These are phyloP conservation scores for Tetrao urogallus DNA, from an alignment of 2,113 vertebrate species.

Conservation along the genomic window DNA sequence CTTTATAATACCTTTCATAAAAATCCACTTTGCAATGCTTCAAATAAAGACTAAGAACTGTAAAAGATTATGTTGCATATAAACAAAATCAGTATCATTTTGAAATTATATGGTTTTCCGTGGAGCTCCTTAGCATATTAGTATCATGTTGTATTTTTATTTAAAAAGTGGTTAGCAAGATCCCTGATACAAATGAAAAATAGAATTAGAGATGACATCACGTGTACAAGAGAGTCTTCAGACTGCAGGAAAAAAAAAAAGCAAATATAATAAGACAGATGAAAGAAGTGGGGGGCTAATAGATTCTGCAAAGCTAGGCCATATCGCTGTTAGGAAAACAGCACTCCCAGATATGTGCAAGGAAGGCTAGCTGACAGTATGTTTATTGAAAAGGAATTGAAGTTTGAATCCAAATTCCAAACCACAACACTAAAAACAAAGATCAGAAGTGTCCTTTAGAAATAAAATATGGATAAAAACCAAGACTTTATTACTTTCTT, in stretches of 20 bases:
- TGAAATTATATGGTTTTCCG: constrained; percentile 79
- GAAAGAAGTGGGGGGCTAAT: constrained; percentile 43
- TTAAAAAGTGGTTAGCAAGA: constrained; percentile 77
- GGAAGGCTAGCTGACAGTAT: not conserved
- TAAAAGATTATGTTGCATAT: constrained; percentile 84
- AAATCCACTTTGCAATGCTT: constrained; percentile 87
- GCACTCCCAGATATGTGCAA: not conserved
- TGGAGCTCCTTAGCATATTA: constrained; percentile 76
- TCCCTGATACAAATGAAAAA: constrained; percentile 77
- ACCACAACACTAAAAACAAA: not conserved
- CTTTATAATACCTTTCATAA: constrained; percentile 88
- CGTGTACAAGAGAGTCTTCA: constrained; percentile 57
- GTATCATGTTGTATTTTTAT: constrained; percentile 80
- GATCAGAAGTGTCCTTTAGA: not conserved
- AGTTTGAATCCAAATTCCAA: not conserved
- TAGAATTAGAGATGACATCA: constrained; percentile 75
- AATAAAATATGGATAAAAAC: not conserved
- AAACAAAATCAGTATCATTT: constrained; percentile 86
- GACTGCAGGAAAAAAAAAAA: constrained; percentile 23
- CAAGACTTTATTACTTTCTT: not conserved
- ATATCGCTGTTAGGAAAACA: constrained; percentile 16
- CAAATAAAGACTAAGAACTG: constrained; percentile 84
- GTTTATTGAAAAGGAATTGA: not conserved
- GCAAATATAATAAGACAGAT: constrained; percentile 64
- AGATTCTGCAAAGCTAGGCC: constrained; percentile 15